phyloP scores from a whole-genome alignment of 2,888 invertebrate species.

The Drosophila ustulata region DNA sequence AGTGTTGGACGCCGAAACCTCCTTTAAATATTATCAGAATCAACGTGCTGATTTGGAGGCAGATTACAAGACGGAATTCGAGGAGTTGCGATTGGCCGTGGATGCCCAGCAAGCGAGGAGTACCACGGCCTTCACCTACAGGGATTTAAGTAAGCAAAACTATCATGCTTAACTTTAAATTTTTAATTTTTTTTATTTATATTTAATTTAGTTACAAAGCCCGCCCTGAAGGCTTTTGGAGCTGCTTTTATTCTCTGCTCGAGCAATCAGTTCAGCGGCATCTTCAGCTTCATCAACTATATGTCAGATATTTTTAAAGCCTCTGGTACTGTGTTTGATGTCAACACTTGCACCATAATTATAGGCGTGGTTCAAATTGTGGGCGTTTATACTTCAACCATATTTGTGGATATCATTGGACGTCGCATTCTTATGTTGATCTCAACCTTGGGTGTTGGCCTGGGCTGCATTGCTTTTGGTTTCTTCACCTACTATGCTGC shows the following conservation, averaged over 20 bases:
- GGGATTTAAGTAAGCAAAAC: constrained; percentile 77
- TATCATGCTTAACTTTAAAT: no score
- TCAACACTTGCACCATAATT: constrained; percentile 81
- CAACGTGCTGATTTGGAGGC: constrained; percentile 26
- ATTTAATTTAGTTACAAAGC: constrained; percentile 63
- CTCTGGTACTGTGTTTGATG: constrained; percentile 75
- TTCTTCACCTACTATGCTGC: constrained; percentile 65
- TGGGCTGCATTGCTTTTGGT: constrained; percentile 76
- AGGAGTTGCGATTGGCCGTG: constrained; percentile 66
- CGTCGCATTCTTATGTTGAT: constrained; percentile 79
- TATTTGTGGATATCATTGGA: constrained; percentile 80
- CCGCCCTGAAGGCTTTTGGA: constrained; percentile 71
- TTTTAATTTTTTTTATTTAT: not conserved
- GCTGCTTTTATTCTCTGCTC: constrained; percentile 66
- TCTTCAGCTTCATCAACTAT: constrained; percentile 82
- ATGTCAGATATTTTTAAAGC: constrained; percentile 81
- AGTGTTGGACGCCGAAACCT: constrained; percentile 67
- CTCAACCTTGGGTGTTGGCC: constrained; percentile 75
- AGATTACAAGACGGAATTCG: constrained; percentile 56
- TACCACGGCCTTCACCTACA: constrained; percentile 36
- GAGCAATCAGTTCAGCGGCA: constrained; percentile 79
- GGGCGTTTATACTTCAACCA: constrained; percentile 77
- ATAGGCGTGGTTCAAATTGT: constrained; percentile 80
- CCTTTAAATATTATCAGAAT: constrained; percentile 80
- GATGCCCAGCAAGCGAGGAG: constrained; percentile 39